Evolutionary conservation across 2,888 invertebrate species (phyloP).

Genomic region (Limnephilus auricula): DNA sequence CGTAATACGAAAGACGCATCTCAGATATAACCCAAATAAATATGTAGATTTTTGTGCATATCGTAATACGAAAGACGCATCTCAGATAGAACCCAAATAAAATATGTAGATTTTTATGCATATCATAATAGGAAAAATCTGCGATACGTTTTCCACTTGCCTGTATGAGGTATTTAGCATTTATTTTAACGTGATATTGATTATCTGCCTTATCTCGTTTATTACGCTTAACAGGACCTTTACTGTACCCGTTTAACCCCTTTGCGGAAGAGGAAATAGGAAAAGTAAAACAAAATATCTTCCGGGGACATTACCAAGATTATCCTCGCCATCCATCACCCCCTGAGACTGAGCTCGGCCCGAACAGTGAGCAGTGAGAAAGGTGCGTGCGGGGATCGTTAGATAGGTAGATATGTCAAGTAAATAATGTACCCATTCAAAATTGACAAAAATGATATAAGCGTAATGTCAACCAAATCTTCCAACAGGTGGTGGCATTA

Average conservation of each 20-base stretch:
- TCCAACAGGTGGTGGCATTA: not conserved
- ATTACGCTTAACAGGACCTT: not conserved
- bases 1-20: too few relatives aligned
- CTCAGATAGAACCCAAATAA: not conserved
- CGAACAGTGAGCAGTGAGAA: not conserved
- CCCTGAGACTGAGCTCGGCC: not conserved
- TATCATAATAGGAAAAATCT: too few relatives aligned
- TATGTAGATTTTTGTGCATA: too few relatives aligned
- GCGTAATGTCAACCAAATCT: not conserved
- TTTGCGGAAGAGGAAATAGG: not conserved
- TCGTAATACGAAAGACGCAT: not conserved
- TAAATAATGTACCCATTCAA: not conserved
- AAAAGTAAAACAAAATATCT: not conserved
- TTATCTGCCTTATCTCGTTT: not conserved
- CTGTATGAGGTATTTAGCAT: not conserved
- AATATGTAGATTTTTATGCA: too few relatives aligned
- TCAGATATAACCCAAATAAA: too few relatives aligned
- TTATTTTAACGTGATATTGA: not conserved
- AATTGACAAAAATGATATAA: not conserved
- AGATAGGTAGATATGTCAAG: not conserved
- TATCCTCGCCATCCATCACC: not conserved
- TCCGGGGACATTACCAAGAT: not conserved
- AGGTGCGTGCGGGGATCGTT: not conserved
- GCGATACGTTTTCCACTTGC: not conserved
- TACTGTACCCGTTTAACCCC: not conserved